These are phyloP conservation scores for Vulpes vulpes DNA, from an alignment of 2,113 vertebrate genomes.

Conservation along the genomic window DNA sequence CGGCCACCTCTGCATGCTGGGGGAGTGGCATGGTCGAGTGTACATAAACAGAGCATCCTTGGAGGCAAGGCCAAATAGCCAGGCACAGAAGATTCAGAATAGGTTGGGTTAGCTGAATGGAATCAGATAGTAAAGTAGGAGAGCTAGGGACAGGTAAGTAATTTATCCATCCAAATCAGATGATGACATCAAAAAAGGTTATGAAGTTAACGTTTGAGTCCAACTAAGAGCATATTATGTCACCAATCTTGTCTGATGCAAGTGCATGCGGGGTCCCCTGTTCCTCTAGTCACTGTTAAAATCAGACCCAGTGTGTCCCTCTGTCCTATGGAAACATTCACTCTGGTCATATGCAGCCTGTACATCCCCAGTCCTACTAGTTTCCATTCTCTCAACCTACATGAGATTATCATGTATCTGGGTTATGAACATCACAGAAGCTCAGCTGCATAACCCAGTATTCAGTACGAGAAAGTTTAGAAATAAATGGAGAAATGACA, in stretches of 20 bases:
- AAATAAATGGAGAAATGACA: background rate
- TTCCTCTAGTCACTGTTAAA: background rate
- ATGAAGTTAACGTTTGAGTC: background rate
- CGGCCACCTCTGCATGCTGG: background rate
- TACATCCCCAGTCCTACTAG: background rate
- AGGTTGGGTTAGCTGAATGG: accelerated
- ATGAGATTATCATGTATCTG: background rate
- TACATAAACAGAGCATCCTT: background rate
- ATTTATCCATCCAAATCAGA: background rate
- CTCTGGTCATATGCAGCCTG: background rate
- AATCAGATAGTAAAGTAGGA: background rate
- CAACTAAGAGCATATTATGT: background rate
- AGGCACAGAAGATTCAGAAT: background rate
- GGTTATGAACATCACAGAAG: background rate
- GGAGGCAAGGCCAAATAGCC: background rate
- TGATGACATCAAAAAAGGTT: background rate
- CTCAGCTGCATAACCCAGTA: background rate
- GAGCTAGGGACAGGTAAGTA: background rate
- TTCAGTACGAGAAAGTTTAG: background rate
- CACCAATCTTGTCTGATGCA: background rate
- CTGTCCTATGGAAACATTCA: background rate
- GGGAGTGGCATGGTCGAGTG: background rate
- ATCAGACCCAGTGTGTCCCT: background rate
- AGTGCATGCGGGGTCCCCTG: too few relatives aligned
- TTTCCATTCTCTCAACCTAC: background rate